Evolutionary conservation across 2,888 invertebrate genomes (phyloP).

Genomic region (Tenthredo livida): DNA sequence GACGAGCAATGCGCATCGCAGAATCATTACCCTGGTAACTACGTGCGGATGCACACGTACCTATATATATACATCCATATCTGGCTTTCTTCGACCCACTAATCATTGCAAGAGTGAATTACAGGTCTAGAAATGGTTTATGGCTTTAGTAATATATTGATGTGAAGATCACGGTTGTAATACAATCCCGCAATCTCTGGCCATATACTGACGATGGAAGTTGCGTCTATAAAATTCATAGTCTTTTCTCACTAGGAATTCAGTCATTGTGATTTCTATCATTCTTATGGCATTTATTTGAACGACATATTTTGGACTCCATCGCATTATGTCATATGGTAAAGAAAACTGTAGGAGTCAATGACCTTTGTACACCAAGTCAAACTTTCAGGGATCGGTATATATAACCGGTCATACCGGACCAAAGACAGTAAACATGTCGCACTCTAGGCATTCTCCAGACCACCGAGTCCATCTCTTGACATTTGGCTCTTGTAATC

Average conservation of each 20-base stretch:
- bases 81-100: conserved; percentile 15
- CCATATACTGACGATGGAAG: background rate
- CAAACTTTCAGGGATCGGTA: conserved; percentile 43
- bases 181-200: background rate
- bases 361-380: conserved; percentile 35
- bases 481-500: conserved; percentile 11
- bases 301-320: background rate
- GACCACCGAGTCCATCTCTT: conserved; percentile 5
- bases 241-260: background rate
- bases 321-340: background rate
- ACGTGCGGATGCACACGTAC: background rate
- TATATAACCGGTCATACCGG: conserved; percentile 52
- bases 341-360: conserved; percentile 10
- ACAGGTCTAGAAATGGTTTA: background rate
- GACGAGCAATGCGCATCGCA: background rate
- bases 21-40: background rate
- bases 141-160: background rate
- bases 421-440: conserved; percentile 43
- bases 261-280: background rate
- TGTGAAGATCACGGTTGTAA: background rate
- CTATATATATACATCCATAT: background rate
- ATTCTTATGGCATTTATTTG: background rate
- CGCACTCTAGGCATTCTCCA: conserved; percentile 35
- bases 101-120: background rate
- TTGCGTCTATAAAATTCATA: background rate